These are phyloP conservation scores for Trematomus bernacchii DNA, from an alignment of 2,797 vertebrate genomes.

Conservation along the genomic window DNA sequence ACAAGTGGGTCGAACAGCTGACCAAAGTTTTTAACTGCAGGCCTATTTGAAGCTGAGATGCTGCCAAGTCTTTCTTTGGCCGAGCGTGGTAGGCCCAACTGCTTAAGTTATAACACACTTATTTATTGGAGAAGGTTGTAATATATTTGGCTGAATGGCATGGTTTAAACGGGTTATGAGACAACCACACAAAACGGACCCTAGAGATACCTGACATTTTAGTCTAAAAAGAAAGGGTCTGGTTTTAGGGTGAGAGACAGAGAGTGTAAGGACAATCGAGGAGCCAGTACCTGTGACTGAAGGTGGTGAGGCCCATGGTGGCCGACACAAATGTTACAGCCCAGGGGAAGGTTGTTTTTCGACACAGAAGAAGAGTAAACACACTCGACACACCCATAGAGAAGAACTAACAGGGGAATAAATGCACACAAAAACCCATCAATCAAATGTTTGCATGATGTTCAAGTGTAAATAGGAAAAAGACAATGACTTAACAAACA, in stretches of 20 bases:
- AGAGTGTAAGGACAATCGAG: background rate
- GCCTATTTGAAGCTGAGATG: background rate
- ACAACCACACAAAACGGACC: no score
- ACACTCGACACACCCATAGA: slow-evolving; percentile 94
- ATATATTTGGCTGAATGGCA: background rate
- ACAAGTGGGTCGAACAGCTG: background rate
- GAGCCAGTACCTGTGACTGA: slow-evolving; percentile 92
- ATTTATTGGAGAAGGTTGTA: background rate
- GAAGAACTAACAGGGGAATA: slow-evolving; percentile 85
- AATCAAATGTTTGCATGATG: slow-evolving; percentile 12
- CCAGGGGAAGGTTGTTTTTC: slow-evolving; percentile 89
- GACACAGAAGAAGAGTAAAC: slow-evolving; percentile 92
- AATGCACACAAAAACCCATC: slow-evolving; percentile 32
- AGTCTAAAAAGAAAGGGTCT: background rate
- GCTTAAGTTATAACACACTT: background rate
- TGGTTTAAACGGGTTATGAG: slow-evolving; percentile 1
- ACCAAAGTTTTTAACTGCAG: background rate
- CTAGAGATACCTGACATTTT: no score
- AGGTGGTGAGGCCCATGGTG: slow-evolving; percentile 93
- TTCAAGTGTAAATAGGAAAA: background rate
- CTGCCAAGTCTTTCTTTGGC: slow-evolving; percentile 4
- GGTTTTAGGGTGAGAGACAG: background rate
- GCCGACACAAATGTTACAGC: slow-evolving; percentile 92
- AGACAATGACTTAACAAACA: slow-evolving; percentile 8
- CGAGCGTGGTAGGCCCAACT: background rate